Evolutionary conservation across 1,140 invertebrate genomes (phyloP), one percentile per base, ranked within the genome.

Genomic region (Drepana arcuata): DNA sequence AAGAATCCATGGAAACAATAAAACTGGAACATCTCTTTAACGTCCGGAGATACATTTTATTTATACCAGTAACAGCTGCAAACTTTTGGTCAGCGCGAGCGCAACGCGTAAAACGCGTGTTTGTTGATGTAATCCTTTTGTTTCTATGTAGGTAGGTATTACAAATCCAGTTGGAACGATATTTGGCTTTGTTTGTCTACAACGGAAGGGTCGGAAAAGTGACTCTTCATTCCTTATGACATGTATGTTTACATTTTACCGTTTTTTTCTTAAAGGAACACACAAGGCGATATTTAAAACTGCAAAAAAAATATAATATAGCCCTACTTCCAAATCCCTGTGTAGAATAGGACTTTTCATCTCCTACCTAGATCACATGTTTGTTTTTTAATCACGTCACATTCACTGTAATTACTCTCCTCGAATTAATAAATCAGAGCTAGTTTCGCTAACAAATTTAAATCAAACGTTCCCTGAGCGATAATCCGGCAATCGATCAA

Each of bases 11-110:
- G 39, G 35, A 49, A 72, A 78, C 71, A 78, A 74, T 74, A 74
- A 74, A 78, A 68, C 49, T 41, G 54, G 58, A 72, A 56, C 63
- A 61, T 66, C 57, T 62, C 56, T 65, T 70, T 61, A 65, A 67
- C 71, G 69, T 74, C 62, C 73, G 64, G 73, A 69, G 62, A 72
- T 75, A 78, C 78, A 74, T 55, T 72, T 68, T 78, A 81, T 81
- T 81, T 78, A 78, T 81, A 78, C 61, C 32, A 34, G 29, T 34
- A 77, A 77, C 75, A 81, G 75, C 75, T 81, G 75, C 75, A 75
- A 81, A 78, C 75, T 73, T 78, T 74, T 81, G 75, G 73, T 81
- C 72, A 77, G 71, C 65, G 50, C 58, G 56, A 42, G 60, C 41
- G 41, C 41, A 35, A 35, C 41, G 38, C 53, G 60, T 65, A 59